Evolutionary conservation across 2,888 invertebrate genomes (phyloP), one percentile per base, ranked within the genome.

Genomic region (Lasioglossum marginatum): DNA sequence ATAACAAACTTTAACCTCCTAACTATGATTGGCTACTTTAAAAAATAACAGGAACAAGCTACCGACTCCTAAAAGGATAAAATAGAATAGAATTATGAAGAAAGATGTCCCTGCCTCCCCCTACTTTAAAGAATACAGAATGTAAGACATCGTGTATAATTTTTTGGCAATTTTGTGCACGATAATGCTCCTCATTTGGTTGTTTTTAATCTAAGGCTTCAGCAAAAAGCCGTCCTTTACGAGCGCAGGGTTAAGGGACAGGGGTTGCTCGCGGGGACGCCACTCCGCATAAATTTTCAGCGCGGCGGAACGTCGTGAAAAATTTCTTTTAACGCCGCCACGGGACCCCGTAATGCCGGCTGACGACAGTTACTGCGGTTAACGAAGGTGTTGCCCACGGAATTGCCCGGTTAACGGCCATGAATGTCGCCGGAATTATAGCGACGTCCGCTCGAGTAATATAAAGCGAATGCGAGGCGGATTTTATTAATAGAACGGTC

Each of bases 321-420:
- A 79, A 80, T 48, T 78, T 81, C 80, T 71, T 73, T 40, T 79
- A 78, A 85, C 80, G 86, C 71, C 78, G 63, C 71, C 78, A 68
- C 78, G 78, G 77, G 86, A 71, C 85, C 77, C 75, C 79, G 84
- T 86, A 87, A 90, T 77, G 75, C 57, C 52, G 72, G 43, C 73
- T 79, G 88, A 85, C 82, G 85, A 82, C 85, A 86, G 82, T 83
- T 85, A 85, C 48, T 80, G 79, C 74, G 79, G 80, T 82, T 86
- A 78, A 83, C 82, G 81, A 83, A 85, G 74, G 83, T 83, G 76
- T 72, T 86, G 79, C 81, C 76, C 78, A 57, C 43, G 37, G 77
- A 70, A 81, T 86, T 85, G 82, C 81, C 66, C 79, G 74, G 81
- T 79, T 81, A 81, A 73, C 68, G 52, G 77, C 81, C 52, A 86